These are phyloP conservation scores for Mizuhopecten yessoensis DNA, from an alignment of 1,140 invertebrate genomes.

Conservation along the genomic window DNA sequence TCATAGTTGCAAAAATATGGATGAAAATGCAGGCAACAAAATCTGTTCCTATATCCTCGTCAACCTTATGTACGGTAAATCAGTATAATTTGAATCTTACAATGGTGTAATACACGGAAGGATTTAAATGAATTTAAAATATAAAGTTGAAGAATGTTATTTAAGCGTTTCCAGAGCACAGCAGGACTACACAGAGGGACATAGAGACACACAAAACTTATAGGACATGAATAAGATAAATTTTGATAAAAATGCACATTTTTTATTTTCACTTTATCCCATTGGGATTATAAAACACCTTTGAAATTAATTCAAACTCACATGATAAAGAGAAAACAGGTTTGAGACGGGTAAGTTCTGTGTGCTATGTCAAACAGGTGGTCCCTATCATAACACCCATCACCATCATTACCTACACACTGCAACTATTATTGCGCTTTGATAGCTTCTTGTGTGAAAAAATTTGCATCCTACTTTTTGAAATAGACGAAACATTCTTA, in stretches of 20 bases:
- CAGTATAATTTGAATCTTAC: not conserved
- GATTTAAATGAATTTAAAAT: not conserved
- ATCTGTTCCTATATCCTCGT: not conserved
- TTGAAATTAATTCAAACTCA: constrained; percentile 16
- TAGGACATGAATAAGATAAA: not conserved
- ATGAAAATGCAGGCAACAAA: not conserved
- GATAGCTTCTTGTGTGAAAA: not conserved
- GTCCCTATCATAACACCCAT: not conserved
- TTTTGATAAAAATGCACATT: not conserved
- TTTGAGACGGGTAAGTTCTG: not conserved
- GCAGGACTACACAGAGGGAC: not conserved
- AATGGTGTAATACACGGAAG: not conserved
- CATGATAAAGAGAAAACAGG: not conserved
- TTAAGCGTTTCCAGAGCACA: not conserved
- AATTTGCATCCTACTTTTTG: not conserved
- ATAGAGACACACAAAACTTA: not conserved
- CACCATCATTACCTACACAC: not conserved
- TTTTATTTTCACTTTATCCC: not conserved
- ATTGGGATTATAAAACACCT: not conserved
- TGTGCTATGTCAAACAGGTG: not conserved
- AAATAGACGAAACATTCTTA: not conserved
- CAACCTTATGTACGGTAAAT: not conserved
- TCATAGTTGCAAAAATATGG: not conserved
- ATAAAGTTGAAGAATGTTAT: not conserved
- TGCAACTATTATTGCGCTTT: not conserved